A percentile compares a stretch with the other conserved stretches of the same genome.
These are phyloP conservation scores for Psylliodes chrysocephalus DNA, from an alignment of 2,888 invertebrate species.

Conservation along the genomic window DNA sequence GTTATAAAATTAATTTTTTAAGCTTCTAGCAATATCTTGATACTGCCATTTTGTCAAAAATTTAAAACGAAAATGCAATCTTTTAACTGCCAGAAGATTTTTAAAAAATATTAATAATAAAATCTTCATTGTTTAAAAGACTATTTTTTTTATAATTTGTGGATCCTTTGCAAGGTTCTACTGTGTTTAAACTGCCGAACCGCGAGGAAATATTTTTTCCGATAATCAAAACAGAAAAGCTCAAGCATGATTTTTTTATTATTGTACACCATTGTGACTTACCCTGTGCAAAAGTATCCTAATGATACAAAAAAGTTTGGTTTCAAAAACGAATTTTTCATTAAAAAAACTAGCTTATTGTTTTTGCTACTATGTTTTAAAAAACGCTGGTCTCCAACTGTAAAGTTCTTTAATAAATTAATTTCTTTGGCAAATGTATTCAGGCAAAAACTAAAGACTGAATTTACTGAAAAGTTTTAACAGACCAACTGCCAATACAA, in stretches of 20 bases:
- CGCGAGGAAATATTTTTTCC: not conserved
- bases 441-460: slow-evolving; percentile 39
- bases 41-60: not conserved
- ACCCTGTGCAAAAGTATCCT: too few relatives aligned
- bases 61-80: not conserved
- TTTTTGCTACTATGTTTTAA: too few relatives aligned
- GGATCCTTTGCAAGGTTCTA: not conserved
- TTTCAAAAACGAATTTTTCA: too few relatives aligned
- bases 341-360: too few relatives aligned
- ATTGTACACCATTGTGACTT: too few relatives aligned
- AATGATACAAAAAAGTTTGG: too few relatives aligned
- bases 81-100: not conserved
- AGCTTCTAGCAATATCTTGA: not conserved
- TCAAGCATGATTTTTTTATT: not conserved
- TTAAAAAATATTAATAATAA: too few relatives aligned
- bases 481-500: slow-evolving; percentile 34
- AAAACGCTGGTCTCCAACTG: not conserved
- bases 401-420: not conserved
- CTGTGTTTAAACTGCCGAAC: not conserved
- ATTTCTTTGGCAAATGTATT: slow-evolving; percentile 13
- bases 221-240: not conserved
- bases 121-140: not conserved
- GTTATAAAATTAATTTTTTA: not conserved
- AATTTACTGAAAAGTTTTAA: slow-evolving; percentile 22
- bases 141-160: not conserved